A percentile compares a stretch with the other conserved stretches of the same genome.
Evolutionary conservation across 1,140 invertebrate genomes (phyloP).

Genomic region (Drosophila tani): DNA sequence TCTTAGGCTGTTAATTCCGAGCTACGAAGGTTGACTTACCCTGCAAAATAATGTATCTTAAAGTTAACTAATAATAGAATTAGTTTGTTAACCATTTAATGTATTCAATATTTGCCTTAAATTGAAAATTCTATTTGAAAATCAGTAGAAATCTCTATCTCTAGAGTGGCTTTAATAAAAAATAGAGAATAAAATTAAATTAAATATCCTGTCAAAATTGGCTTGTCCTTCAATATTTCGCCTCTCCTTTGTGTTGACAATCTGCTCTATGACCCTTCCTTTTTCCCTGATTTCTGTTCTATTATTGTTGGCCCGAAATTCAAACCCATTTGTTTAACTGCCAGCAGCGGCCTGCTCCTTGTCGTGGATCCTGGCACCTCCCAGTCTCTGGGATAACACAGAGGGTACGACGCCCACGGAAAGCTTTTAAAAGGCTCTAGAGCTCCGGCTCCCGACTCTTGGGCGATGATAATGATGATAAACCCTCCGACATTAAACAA

Average conservation of each 20-base stretch:
- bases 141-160: no score
- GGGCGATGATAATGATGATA: constrained; percentile 71
- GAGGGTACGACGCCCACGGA: constrained; percentile 35
- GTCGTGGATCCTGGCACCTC: constrained; percentile 10
- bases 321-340: constrained; percentile 28
- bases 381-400: constrained; percentile 1
- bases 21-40: constrained; percentile 4
- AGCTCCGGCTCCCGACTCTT: constrained; percentile 9
- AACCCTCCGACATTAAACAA: constrained; percentile 75
- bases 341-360: neutral
- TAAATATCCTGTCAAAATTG: constrained; percentile 13
- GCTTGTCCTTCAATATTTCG: constrained; percentile 1
- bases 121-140: rapidly evolving
- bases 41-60: neutral
- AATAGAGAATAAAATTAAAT: neutral
- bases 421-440: constrained; percentile 53
- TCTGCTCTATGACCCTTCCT: constrained; percentile 7
- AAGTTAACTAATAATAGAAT: neutral
- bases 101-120: neutral
- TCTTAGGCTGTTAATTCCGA: neutral
- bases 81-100: no score
- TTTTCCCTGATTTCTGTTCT: constrained; percentile 15
- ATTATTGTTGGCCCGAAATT: constrained; percentile 17
- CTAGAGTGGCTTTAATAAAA: neutral
- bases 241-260: constrained; percentile 1